These are phyloP conservation scores for Diplosoma virens DNA, from an alignment of 23 tunicate genomes.

Conservation along the genomic window DNA sequence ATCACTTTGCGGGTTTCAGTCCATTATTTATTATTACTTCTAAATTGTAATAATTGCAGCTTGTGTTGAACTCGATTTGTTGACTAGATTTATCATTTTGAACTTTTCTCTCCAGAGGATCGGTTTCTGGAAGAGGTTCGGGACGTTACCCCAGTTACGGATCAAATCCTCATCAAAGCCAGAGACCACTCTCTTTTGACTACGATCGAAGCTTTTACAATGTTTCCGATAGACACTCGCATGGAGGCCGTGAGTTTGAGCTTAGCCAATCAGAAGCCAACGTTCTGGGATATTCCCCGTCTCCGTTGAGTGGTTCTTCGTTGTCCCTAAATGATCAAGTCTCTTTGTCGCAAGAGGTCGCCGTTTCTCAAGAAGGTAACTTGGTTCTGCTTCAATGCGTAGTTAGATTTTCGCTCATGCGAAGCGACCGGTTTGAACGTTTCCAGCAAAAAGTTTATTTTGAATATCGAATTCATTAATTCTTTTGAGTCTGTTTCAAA, in stretches of 20 bases:
- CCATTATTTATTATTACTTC: too few relatives aligned
- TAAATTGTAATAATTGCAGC: too few relatives aligned
- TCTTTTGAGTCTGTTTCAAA: too few relatives aligned
- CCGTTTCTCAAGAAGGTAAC: background rate
- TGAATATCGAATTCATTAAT: too few relatives aligned
- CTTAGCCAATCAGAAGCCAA: background rate
- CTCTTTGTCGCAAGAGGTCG: slow-evolving; percentile 2
- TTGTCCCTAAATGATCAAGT: background rate
- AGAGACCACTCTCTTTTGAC: background rate
- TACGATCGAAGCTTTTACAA: background rate
- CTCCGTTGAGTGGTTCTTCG: background rate
- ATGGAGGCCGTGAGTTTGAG: too few relatives aligned
- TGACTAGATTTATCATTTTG: too few relatives aligned
- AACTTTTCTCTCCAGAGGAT: background rate
- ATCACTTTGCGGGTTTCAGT: too few relatives aligned
- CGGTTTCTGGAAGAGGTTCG: background rate
- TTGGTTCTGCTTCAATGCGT: too few relatives aligned
- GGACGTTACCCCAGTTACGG: background rate
- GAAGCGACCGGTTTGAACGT: too few relatives aligned
- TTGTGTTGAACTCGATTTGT: too few relatives aligned
- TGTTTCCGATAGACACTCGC: background rate
- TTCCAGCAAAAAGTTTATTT: too few relatives aligned
- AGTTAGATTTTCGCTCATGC: background rate
- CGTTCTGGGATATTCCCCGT: slow-evolving; percentile 4
- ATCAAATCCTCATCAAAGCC: background rate